These are phyloP conservation scores for Petromus typicus DNA, from an alignment of 2,113 vertebrate species.

Conservation along the genomic window DNA sequence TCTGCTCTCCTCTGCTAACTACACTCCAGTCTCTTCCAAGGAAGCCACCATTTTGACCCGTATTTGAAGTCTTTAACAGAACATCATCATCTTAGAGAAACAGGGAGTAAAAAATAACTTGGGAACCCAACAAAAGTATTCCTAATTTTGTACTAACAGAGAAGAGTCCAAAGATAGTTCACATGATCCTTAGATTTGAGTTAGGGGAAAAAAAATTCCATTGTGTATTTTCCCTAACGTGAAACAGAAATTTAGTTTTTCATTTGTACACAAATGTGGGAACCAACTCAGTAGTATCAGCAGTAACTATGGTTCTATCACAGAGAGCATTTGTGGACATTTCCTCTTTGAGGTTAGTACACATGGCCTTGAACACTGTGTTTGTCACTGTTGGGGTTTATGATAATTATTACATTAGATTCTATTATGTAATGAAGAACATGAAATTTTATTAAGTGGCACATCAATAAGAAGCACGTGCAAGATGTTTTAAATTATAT, in stretches of 20 bases:
- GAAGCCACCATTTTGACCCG: not conserved
- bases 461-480: not conserved
- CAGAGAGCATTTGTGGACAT: not conserved
- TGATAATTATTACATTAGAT: not conserved
- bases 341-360: not conserved
- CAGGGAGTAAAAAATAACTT: not conserved
- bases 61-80: not conserved
- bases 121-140: not conserved
- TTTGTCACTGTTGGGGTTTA: not conserved
- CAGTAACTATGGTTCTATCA: not conserved
- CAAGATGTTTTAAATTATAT: not conserved
- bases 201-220: not conserved
- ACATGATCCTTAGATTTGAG: conserved; percentile 19
- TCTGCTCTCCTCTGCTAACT: not conserved
- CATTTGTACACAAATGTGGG: not conserved
- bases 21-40: not conserved
- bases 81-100: not conserved
- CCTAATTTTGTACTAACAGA: not conserved
- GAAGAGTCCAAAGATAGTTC: not conserved
- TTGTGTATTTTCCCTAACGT: conserved; percentile 1
- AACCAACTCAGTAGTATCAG: not conserved
- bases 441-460: conserved; percentile 24
- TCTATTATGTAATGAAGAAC: conserved; percentile 14
- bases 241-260: conserved; percentile 33
- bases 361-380: not conserved